Evolutionary conservation across 2,797 vertebrate species (phyloP).

Genomic region (Poeciliopsis gracilis): DNA sequence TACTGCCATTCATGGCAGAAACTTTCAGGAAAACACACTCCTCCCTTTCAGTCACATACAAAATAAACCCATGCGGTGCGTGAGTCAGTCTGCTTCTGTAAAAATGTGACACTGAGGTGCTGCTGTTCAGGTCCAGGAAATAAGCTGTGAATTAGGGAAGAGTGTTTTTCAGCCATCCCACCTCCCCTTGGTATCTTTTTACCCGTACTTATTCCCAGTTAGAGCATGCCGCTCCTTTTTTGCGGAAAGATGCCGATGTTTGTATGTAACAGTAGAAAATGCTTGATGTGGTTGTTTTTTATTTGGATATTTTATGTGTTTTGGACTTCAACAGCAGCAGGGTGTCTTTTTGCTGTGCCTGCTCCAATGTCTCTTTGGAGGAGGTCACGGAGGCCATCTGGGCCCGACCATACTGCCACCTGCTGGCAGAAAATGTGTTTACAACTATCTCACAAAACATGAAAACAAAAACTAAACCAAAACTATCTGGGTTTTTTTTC

Average conservation of each 20-base stretch:
- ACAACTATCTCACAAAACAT: not conserved
- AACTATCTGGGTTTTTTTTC: not conserved
- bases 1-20: slow-evolving; percentile 23
- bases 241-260: not conserved
- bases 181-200: not conserved
- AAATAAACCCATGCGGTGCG: slow-evolving; percentile 23
- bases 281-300: not conserved
- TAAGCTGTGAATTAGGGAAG: slow-evolving; percentile 37
- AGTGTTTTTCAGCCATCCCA: slow-evolving; percentile 20
- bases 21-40: slow-evolving; percentile 35
- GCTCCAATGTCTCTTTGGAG: not conserved
- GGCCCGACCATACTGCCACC: slow-evolving; percentile 39
- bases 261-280: not conserved
- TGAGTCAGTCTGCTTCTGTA: slow-evolving; percentile 46
- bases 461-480: not conserved
- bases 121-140: slow-evolving; percentile 25
- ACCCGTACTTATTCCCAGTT: not conserved
- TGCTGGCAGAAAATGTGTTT: slow-evolving; percentile 30
- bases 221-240: not conserved
- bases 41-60: slow-evolving; percentile 35
- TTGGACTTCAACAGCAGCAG: slow-evolving; percentile 7
- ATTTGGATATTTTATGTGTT: not conserved
- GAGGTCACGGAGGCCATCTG: not conserved
- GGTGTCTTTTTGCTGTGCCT: slow-evolving; percentile 1
- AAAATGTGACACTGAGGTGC: slow-evolving; percentile 38